phyloP scores from a whole-genome alignment of 2,888 invertebrate genomes.

The Teleogryllus oceanicus region DNA sequence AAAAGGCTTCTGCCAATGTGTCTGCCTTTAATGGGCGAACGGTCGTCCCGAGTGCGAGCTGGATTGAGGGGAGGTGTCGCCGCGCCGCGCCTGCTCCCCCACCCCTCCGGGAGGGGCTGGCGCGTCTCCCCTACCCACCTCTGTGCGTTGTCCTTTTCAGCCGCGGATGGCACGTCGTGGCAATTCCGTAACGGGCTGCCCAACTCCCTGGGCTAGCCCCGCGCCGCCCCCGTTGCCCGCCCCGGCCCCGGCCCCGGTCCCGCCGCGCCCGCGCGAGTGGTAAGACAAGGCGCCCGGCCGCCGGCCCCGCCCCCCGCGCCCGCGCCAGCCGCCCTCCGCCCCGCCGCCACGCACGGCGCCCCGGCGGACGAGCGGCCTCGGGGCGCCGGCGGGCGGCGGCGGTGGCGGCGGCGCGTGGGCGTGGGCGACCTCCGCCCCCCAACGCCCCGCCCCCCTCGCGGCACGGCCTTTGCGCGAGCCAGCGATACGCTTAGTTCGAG shows the following conservation, averaged over 20 bases:
- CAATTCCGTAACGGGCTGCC: slow-evolving; percentile 40
- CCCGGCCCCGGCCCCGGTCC: slow-evolving; percentile 27
- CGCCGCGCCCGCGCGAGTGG: slow-evolving; percentile 25
- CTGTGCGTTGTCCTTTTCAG: slow-evolving; percentile 36
- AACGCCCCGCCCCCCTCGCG: too few relatives aligned
- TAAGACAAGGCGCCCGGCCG: slow-evolving; percentile 34
- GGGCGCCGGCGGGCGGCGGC: too few relatives aligned
- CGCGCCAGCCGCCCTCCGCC: neutral
- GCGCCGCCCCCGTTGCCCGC: slow-evolving; percentile 22
- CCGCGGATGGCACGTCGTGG: slow-evolving; percentile 39
- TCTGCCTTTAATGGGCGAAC: too few relatives aligned
- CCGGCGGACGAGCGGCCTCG: too few relatives aligned
- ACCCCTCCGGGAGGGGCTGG: slow-evolving; percentile 47
- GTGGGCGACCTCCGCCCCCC: too few relatives aligned
- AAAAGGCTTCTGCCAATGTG: too few relatives aligned
- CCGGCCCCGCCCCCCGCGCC: neutral
- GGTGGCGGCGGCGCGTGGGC: too few relatives aligned
- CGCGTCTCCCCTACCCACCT: slow-evolving; percentile 46
- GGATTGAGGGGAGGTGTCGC: slow-evolving; percentile 40
- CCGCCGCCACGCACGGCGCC: too few relatives aligned
- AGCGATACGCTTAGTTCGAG: too few relatives aligned
- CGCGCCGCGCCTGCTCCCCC: slow-evolving; percentile 45
- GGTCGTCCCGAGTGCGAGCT: too few relatives aligned
- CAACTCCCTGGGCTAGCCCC: slow-evolving; percentile 39
- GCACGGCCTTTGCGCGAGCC: too few relatives aligned